These are phyloP conservation scores for Boloria selene DNA, from an alignment of 2,888 invertebrate genomes.

Conservation along the genomic window DNA sequence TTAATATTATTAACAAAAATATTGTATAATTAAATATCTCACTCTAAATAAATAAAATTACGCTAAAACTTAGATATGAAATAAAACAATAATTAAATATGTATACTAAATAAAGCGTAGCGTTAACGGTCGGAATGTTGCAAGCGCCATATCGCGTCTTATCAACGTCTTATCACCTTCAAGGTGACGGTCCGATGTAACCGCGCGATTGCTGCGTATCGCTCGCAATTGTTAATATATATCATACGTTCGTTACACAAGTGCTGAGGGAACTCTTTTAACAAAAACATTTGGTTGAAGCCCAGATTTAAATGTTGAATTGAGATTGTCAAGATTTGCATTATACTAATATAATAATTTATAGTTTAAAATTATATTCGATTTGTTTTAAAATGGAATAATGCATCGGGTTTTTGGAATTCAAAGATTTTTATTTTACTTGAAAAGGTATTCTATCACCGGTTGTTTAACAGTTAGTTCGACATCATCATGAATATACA, in stretches of 20 bases:
- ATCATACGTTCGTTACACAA: background rate
- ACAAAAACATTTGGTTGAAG: background rate
- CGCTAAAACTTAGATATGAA: background rate
- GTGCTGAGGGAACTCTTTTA: background rate
- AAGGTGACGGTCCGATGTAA: constrained; percentile 76
- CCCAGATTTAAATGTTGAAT: no score
- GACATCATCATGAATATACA: background rate
- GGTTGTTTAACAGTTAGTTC: no score
- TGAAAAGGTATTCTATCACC: no score
- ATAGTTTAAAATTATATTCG: no score
- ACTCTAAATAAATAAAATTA: background rate
- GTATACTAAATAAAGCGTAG: constrained; percentile 36
- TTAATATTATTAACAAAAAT: no score
- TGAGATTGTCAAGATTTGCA: no score
- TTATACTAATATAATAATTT: no score
- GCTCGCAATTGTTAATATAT: constrained; percentile 50
- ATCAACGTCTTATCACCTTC: constrained; percentile 72
- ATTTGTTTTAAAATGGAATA: no score
- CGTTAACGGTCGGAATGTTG: constrained; percentile 43
- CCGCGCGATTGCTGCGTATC: constrained; percentile 67
- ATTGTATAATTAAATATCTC: background rate
- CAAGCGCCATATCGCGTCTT: constrained; percentile 55
- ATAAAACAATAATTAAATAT: constrained; percentile 29
- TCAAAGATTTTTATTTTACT: no score
- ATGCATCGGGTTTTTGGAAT: no score